A percentile compares a stretch with the other conserved stretches of the same genome.
These are phyloP conservation scores for Microcebus murinus DNA, from an alignment of 2,113 vertebrate genomes.

Conservation along the genomic window DNA sequence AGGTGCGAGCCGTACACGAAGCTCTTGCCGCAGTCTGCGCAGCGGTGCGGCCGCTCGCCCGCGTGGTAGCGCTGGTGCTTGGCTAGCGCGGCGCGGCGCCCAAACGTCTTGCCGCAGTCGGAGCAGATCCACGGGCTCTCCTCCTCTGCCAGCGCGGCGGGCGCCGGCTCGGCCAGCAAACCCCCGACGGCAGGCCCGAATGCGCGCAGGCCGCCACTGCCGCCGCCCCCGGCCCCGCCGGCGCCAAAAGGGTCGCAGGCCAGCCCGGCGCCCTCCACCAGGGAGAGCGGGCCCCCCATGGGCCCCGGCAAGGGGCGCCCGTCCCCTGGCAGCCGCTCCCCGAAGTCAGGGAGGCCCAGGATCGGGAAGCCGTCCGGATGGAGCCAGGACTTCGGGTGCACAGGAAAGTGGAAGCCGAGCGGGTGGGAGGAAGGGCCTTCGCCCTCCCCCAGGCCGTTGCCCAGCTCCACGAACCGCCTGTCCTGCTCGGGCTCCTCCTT, in stretches of 20 bases:
- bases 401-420: slow-evolving; percentile 72
- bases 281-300: slow-evolving; percentile 50
- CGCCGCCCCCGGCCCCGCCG: background rate
- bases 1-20: slow-evolving; percentile 87
- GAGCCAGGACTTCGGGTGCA: slow-evolving; percentile 78
- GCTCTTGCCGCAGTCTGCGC: slow-evolving; percentile 86
- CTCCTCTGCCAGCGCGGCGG: slow-evolving; percentile 77
- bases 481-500: background rate
- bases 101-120: slow-evolving; percentile 86
- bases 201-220: background rate
- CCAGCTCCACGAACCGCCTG: slow-evolving; percentile 33
- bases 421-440: slow-evolving; percentile 69
- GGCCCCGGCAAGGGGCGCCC: slow-evolving; percentile 10
- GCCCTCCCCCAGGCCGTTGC: slow-evolving; percentile 65
- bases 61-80: slow-evolving; percentile 86
- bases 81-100: slow-evolving; percentile 85
- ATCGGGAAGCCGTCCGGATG: slow-evolving; percentile 66
- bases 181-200: slow-evolving; percentile 46
- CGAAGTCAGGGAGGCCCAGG: slow-evolving; percentile 62
- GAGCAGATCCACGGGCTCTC: slow-evolving; percentile 82
- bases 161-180: slow-evolving; percentile 62
- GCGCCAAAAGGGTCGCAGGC: slow-evolving; percentile 54
- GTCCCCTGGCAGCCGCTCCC: slow-evolving; percentile 50
- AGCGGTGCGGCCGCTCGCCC: slow-evolving; percentile 85
- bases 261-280: slow-evolving; percentile 56